phyloP scores from a whole-genome alignment of 2,113 vertebrate genomes.

The Ptilonorhynchus violaceus region DNA sequence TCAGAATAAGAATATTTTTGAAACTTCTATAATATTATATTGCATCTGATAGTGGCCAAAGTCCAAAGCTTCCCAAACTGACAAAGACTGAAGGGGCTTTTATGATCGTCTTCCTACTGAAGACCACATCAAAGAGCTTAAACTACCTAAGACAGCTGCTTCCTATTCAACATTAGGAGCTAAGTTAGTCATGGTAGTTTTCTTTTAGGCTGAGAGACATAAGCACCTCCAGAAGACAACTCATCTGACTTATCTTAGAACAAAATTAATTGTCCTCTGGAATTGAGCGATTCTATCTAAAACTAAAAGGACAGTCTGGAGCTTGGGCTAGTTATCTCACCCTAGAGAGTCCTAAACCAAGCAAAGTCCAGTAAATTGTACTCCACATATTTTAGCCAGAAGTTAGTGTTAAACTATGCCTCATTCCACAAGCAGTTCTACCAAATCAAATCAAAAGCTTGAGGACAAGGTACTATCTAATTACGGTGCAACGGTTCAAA shows the following conservation, averaged over 20 bases:
- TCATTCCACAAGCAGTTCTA: neutral
- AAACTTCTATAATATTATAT: neutral
- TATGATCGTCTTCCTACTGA: neutral
- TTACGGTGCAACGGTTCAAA: neutral
- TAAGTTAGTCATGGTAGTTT: neutral
- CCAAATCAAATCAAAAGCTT: neutral
- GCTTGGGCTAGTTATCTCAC: neutral
- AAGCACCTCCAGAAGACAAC: neutral
- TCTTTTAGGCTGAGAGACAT: neutral
- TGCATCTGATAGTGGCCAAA: neutral
- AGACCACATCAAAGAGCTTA: neutral
- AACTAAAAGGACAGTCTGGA: neutral
- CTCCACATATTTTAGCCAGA: neutral
- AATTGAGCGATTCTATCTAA: neutral
- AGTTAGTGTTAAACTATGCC: neutral
- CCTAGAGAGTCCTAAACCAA: neutral
- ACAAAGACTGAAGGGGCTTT: neutral
- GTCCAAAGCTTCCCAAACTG: neutral
- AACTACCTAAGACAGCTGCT: neutral
- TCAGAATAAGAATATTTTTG: neutral
- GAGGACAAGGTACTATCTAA: neutral
- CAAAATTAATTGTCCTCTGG: neutral
- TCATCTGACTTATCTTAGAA: neutral
- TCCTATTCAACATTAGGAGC: neutral
- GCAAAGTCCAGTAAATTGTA: neutral